Conservation (phyloP, 64 coral and sea anemone genomes). For the Montipora cactus region DNA sequence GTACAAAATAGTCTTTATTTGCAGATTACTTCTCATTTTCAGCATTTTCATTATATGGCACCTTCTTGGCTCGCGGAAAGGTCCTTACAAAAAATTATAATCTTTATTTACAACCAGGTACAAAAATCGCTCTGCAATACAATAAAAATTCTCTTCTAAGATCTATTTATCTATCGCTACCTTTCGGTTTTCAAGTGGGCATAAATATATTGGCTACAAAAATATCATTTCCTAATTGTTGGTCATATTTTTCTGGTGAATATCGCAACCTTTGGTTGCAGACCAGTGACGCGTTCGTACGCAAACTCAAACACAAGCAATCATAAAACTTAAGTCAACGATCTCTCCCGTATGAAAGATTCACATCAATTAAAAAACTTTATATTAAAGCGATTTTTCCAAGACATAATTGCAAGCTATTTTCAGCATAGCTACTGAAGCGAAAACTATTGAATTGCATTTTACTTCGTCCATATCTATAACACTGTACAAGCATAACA, state of each 20-base stretch:
- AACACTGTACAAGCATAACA: neutral
- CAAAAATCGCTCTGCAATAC: conserved; percentile 46
- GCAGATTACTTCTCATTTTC: conserved; percentile 40
- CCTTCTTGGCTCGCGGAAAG: conserved; percentile 1
- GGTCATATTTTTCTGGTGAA: neutral
- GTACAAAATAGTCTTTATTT: conserved; percentile 54
- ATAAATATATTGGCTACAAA: conserved; percentile 55
- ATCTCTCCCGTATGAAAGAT: too few relatives aligned
- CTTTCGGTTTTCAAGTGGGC: conserved; percentile 7
- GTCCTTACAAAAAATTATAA: conserved; percentile 42
- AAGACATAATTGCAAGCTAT: too few relatives aligned
- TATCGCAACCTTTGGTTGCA: neutral
- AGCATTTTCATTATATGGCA: conserved; percentile 18
- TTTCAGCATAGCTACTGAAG: too few relatives aligned
- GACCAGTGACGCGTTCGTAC: neutral
- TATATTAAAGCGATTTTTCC: too few relatives aligned
- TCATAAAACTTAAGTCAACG: too few relatives aligned
- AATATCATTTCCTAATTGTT: conserved; percentile 21
- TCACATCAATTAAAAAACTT: too few relatives aligned
- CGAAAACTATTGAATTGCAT: neutral
- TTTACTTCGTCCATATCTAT: neutral
- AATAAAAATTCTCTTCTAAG: conserved; percentile 26
- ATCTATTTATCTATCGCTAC: neutral
- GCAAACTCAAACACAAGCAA: too few relatives aligned
- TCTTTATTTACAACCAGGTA: conserved; percentile 50